Evolutionary conservation across 2,113 vertebrate genomes (phyloP), one percentile per base, ranked within the genome.

Genomic region (Grus americana): DNA sequence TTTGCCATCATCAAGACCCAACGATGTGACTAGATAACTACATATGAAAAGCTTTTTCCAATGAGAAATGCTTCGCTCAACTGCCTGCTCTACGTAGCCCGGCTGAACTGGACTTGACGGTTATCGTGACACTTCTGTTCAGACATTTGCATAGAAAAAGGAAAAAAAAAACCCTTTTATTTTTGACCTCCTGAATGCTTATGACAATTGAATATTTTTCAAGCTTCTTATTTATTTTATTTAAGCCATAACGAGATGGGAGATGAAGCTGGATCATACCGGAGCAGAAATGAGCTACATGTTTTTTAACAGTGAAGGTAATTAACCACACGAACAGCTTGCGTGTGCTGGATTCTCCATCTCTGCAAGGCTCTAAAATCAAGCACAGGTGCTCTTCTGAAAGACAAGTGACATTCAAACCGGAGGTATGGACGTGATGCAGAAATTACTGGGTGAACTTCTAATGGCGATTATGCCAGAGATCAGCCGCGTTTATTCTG

Each of bases 51-150:
- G 23, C 22, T n/a, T 63, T 93, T 78, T 34, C 58, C 63, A 27
- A 5, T 2, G 21, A 85, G 19, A 90, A 89, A 92, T 2, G 30
- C 24, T 84, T 63, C 0, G 6, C 63, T 75, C 20, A 13, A 0
- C 29, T 21, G n/a, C 50, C n/a, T 34, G 27, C 11, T 73, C 70
- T 30, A 12, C 0, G 0, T 1, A 18, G 24, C 54, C 44, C 15
- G 2, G 9, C 49, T 18, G 17, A 52, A 42, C 54, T 36, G 22
- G 42, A 24, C 38, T 65, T 21, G 29, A 10, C 12, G 36, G 30
- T 54, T 88, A 49, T 49, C 24, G 10, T 7, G n/a, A 84, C 46
- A 29, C 18, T 63, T 57, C 38, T 65, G 16, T 20, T 70, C 44
- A 38, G 38, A n/a, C 4, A 29, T 57, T 42, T 70, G 7, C 40